Evolutionary conservation across 2,113 vertebrate genomes (phyloP), one percentile per base, ranked within the genome.

Genomic region (Anas platyrhynchos): DNA sequence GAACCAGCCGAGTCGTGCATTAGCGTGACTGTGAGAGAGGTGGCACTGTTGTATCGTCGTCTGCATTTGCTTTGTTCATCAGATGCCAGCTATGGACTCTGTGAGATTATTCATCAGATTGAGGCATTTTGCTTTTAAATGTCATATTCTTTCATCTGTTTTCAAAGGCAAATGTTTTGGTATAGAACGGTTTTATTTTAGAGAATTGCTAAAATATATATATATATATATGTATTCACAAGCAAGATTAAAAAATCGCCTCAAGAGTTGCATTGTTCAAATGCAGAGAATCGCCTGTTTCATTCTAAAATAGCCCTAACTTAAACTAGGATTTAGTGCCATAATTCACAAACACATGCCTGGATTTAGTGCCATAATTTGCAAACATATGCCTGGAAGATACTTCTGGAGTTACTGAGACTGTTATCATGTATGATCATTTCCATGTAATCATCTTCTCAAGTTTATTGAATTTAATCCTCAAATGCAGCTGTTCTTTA

Each of bases 231-330:
- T 3, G 32, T 32, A 46, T 56, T 63, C 34, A 36, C 11, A 68
- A 78, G 20, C 0, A 0, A 72, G 61, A 72, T 67, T 36, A 1
- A 32, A 54, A 81, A 46, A 58, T 5, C 1, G 0, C 80, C 29
- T 41, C 15, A 31, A 48, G 32, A 26, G 17, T 18, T 80, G 58
- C 69, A 62, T 76, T 86, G 79, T 84, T 91, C 48, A 65, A 3
- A 65, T 76, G 69, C 13, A 58, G 66, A 79, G n/a, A 62, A 65
- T 44, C 48, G 44, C 34, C n/a, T 66, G 4, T 46, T 85, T 76
- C 6, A 34, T 93, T 34, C 71, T 83, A 83, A 93, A 89, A 80
- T 58, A 87, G 31, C 62, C 16, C 32, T 76, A 55, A 71, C 11
- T 54, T 66, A 72, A 91, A 13, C 2, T 44, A 67, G 56, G 73